These are phyloP conservation scores for Parotocinclus haroldoi DNA, from an alignment of 2,797 vertebrate species.

Conservation along the genomic window DNA sequence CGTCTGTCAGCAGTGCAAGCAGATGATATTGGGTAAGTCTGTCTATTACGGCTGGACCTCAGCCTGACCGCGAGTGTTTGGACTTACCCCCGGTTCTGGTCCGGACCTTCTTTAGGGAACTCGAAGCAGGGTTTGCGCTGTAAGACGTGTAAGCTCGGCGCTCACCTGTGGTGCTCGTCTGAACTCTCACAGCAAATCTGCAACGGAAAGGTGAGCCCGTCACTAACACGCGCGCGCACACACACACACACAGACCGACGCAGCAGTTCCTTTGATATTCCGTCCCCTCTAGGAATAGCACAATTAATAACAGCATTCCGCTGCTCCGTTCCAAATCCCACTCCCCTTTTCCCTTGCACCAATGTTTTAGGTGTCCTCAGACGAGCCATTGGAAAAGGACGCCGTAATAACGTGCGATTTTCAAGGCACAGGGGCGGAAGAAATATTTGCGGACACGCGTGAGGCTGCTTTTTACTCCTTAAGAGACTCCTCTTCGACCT, in stretches of 20 bases:
- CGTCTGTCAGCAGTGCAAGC: constrained; percentile 83
- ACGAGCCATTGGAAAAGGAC: not conserved
- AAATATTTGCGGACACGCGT: no score
- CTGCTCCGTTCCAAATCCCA: not conserved
- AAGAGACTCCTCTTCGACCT: no score
- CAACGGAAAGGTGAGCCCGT: constrained; percentile 76
- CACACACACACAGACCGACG: constrained; percentile 8
- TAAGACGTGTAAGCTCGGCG: constrained; percentile 82
- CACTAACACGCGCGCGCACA: not conserved
- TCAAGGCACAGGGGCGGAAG: not conserved
- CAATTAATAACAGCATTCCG: constrained; percentile 11
- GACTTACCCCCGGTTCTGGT: not conserved
- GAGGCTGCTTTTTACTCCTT: no score
- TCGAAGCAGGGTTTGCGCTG: constrained; percentile 90
- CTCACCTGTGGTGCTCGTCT: constrained; percentile 87
- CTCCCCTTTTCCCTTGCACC: not conserved
- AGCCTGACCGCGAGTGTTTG: no score
- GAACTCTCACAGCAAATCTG: constrained; percentile 85
- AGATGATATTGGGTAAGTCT: constrained; percentile 79
- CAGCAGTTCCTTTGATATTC: no score
- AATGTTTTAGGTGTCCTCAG: constrained; percentile 15
- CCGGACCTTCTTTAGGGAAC: constrained; percentile 71
- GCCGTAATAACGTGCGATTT: not conserved
- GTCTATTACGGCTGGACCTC: not conserved
- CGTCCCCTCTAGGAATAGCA: constrained; percentile 10